These are phyloP conservation scores for Crenuchus spilurus DNA, from an alignment of 2,797 vertebrate genomes.

Conservation along the genomic window DNA sequence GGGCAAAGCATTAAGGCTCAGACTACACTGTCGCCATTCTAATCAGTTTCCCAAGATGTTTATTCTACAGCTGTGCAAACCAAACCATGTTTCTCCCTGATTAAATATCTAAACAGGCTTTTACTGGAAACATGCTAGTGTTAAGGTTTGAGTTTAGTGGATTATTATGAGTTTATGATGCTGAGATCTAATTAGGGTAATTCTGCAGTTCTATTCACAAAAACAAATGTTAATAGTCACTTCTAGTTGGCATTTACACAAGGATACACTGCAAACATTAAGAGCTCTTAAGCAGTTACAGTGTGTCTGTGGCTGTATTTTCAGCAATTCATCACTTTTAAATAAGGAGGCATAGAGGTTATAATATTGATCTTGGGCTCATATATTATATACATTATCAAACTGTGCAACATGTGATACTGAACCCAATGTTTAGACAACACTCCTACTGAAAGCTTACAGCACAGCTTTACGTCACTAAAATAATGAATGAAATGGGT, in stretches of 20 bases:
- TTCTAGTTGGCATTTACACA: neutral
- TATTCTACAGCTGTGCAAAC: neutral
- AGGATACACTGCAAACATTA: neutral
- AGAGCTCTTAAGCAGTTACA: neutral
- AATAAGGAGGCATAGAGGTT: no score
- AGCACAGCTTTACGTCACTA: neutral
- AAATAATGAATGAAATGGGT: no score
- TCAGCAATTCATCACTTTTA: constrained; percentile 38
- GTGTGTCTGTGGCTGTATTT: constrained; percentile 16
- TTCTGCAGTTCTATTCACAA: neutral
- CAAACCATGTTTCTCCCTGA: neutral
- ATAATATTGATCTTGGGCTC: no score
- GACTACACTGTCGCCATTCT: neutral
- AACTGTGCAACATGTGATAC: no score
- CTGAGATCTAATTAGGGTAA: constrained; percentile 17
- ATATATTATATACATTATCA: no score
- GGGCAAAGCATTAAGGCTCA: neutral
- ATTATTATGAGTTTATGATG: constrained; percentile 4
- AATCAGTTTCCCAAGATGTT: neutral
- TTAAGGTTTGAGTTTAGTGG: constrained; percentile 9
- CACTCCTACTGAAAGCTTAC: neutral
- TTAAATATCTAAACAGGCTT: no score
- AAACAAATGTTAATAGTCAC: neutral
- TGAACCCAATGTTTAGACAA: no score
- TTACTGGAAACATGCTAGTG: neutral